Percentiles rank a stretch among this genome's conserved stretches.
Evolutionary conservation across 1,140 invertebrate genomes (phyloP).

Genomic region (Spodoptera frugiperda): DNA sequence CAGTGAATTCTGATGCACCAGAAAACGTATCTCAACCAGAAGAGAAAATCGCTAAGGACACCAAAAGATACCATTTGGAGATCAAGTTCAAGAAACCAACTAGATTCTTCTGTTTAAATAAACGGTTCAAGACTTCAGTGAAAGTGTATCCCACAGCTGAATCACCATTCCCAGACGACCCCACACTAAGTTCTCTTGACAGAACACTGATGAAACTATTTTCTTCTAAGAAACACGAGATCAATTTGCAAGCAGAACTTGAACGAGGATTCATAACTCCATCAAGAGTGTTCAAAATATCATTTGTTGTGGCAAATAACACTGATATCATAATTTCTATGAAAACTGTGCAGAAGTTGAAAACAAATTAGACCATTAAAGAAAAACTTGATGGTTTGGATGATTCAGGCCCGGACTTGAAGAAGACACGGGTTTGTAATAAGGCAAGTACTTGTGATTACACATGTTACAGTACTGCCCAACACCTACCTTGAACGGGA

Average conservation of each 20-base stretch:
- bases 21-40: background rate
- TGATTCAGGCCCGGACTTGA: too few species aligned
- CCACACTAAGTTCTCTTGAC: background rate
- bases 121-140: background rate
- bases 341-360: background rate
- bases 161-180: slow-evolving; percentile 1
- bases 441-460: background rate
- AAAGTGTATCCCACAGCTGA: background rate
- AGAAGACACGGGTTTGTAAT: background rate
- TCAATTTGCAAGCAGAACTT: slow-evolving; percentile 6
- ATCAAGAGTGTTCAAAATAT: background rate
- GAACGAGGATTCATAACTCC: background rate
- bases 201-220: background rate
- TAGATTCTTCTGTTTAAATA: background rate
- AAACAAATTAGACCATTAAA: background rate
- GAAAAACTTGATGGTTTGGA: background rate
- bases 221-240: slow-evolving; percentile 10
- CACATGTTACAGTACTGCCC: too few species aligned
- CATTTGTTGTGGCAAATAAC: slow-evolving; percentile 6
- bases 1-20: background rate
- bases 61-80: slow-evolving; percentile 5
- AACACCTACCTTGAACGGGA: too few species aligned
- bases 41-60: background rate
- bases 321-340: slow-evolving; percentile 11
- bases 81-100: slow-evolving; percentile 12